These are phyloP conservation scores for Nipponia nippon DNA, from an alignment of 2,113 vertebrate species.

Conservation along the genomic window DNA sequence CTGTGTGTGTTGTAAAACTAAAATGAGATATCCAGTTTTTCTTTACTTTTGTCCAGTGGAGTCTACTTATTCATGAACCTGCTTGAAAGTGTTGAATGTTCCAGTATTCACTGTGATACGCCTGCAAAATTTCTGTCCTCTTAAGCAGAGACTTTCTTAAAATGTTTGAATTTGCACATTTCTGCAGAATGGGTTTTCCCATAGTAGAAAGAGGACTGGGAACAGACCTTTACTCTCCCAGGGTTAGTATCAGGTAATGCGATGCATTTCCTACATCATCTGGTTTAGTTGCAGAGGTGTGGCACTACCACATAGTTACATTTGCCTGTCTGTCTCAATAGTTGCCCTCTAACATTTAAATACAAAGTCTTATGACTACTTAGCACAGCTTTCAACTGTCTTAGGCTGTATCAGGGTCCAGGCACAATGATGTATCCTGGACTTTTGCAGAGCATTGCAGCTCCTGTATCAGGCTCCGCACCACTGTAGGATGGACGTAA, in stretches of 20 bases:
- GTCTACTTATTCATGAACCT: neutral
- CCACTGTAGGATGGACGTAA: rapidly evolving
- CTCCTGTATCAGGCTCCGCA: neutral
- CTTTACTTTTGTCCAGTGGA: neutral
- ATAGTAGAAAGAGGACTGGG: neutral
- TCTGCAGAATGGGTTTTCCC: neutral
- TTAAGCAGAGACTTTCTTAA: neutral
- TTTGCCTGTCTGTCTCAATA: neutral
- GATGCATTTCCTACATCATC: neutral
- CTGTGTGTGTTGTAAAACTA: neutral
- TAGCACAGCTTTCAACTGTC: neutral
- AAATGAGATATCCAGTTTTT: neutral
- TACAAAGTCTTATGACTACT: neutral
- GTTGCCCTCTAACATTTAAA: neutral
- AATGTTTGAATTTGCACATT: neutral
- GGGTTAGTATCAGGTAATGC: neutral
- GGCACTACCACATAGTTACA: neutral
- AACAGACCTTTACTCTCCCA: neutral
- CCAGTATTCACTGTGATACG: neutral
- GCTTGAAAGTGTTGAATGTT: neutral
- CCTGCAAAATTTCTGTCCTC: neutral
- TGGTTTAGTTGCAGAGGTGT: neutral
- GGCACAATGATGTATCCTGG: neutral
- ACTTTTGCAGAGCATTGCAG: neutral
- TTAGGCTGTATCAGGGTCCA: neutral